Conservation (phyloP, 2,888 invertebrate species). For the Cerceris ruficornis region DNA sequence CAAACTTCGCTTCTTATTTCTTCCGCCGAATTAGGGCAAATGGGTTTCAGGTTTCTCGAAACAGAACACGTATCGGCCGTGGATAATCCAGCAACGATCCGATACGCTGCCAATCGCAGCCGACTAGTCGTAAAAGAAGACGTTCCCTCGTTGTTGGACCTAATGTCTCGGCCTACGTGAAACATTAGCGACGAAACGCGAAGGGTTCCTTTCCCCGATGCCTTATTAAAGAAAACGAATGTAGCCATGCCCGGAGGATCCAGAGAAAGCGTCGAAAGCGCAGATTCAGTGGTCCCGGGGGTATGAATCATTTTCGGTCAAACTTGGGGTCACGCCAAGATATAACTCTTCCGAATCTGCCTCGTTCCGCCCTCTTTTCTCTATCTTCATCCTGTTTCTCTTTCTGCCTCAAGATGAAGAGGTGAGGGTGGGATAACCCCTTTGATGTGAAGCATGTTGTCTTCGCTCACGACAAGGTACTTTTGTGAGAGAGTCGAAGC, state of each 20-base stretch:
- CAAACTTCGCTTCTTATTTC: no score
- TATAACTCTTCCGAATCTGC: conserved; percentile 56
- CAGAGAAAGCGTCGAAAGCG: conserved; percentile 53
- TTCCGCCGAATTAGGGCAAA: no score
- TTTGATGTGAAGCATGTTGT: no score
- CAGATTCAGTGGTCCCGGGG: conserved; percentile 62
- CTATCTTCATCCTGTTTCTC: background rate
- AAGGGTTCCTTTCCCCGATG: conserved; percentile 30
- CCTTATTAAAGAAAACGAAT: conserved; percentile 67
- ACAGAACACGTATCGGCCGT: background rate
- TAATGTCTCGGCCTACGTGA: conserved; percentile 24
- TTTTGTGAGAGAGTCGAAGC: no score
- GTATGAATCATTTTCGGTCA: conserved; percentile 73
- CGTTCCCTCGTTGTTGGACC: conserved; percentile 32
- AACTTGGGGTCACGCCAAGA: conserved; percentile 57
- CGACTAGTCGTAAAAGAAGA: conserved; percentile 41
- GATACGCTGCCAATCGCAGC: conserved; percentile 31
- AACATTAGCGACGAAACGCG: conserved; percentile 36
- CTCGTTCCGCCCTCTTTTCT: conserved; percentile 7
- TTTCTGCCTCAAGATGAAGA: background rate
- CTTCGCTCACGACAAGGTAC: no score
- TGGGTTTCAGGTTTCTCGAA: background rate
- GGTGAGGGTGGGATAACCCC: no score
- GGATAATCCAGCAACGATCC: background rate
- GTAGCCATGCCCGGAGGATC: conserved; percentile 49